Evolutionary conservation across 2,797 vertebrate genomes (phyloP).

Genomic region (Dendrocincla tyrannina): DNA sequence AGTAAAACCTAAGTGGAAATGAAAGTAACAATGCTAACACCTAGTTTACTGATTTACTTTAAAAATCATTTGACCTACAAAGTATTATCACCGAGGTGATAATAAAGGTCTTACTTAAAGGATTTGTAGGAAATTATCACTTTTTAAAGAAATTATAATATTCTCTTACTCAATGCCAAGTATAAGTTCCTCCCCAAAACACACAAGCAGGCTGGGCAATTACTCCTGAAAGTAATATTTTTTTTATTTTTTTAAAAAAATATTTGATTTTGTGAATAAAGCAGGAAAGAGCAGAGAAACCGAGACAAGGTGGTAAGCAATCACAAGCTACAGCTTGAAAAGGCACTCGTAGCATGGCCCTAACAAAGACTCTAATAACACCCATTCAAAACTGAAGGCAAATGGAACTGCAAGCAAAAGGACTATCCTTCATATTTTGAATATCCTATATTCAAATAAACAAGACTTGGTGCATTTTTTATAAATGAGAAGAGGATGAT

Average conservation of each 20-base stretch:
- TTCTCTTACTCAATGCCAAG: background rate
- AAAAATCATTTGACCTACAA: background rate
- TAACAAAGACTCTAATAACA: background rate
- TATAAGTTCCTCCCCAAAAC: background rate
- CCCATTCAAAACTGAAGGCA: rapidly evolving
- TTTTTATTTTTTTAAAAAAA: background rate
- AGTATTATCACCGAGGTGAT: background rate
- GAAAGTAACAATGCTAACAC: background rate
- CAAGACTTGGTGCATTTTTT: background rate
- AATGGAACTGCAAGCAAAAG: background rate
- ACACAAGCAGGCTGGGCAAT: background rate
- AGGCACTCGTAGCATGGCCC: background rate
- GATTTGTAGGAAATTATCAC: background rate
- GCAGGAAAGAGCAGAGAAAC: background rate
- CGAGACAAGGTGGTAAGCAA: background rate
- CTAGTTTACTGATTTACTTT: background rate
- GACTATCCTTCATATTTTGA: background rate
- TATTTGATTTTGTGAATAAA: background rate
- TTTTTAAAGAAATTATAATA: background rate
- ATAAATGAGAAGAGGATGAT: background rate
- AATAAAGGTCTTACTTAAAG: background rate
- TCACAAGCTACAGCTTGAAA: background rate
- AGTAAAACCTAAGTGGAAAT: background rate
- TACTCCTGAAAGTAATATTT: background rate
- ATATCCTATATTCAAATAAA: background rate